These are phyloP conservation scores for Hippoglossus hippoglossus DNA, from an alignment of 2,797 vertebrate genomes.

Conservation along the genomic window DNA sequence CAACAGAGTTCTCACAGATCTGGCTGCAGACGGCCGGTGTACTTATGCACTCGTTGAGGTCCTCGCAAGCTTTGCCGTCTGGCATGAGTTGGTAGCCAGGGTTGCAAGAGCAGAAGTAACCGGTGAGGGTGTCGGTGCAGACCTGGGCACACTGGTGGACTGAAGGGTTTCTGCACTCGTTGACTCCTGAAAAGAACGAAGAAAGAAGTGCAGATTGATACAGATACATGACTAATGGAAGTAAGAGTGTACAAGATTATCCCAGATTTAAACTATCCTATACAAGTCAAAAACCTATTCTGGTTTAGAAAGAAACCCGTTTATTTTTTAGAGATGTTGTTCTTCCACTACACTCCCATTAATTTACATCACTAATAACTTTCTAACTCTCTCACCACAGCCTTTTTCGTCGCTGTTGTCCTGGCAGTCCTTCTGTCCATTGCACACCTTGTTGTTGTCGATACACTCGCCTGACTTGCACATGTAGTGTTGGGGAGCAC, in stretches of 20 bases:
- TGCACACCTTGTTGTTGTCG: constrained; percentile 87
- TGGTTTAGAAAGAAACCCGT: too few species aligned
- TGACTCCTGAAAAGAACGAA: constrained; percentile 69
- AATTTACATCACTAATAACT: not conserved
- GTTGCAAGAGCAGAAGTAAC: constrained; percentile 83
- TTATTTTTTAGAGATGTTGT: too few species aligned
- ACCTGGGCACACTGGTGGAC: constrained; percentile 83
- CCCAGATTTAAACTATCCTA: too few species aligned
- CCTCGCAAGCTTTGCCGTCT: constrained; percentile 83
- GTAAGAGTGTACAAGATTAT: too few species aligned
- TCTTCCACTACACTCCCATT: not conserved
- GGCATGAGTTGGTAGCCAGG: constrained; percentile 81
- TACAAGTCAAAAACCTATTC: too few species aligned
- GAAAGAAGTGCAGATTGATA: not conserved
- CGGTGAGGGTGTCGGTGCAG: constrained; percentile 80
- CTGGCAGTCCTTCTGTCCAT: constrained; percentile 88
- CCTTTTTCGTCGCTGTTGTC: constrained; percentile 95
- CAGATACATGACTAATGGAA: too few species aligned
- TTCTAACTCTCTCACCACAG: constrained; percentile 85
- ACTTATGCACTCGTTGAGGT: constrained; percentile 78
- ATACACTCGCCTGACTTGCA: constrained; percentile 92
- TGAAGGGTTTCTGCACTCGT: constrained; percentile 75
- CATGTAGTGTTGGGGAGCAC: constrained; percentile 88
- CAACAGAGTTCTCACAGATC: constrained; percentile 78
- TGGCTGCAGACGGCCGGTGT: constrained; percentile 81